Evolutionary conservation across 2,113 vertebrate species (phyloP).

Genomic region (Scalopus aquaticus): DNA sequence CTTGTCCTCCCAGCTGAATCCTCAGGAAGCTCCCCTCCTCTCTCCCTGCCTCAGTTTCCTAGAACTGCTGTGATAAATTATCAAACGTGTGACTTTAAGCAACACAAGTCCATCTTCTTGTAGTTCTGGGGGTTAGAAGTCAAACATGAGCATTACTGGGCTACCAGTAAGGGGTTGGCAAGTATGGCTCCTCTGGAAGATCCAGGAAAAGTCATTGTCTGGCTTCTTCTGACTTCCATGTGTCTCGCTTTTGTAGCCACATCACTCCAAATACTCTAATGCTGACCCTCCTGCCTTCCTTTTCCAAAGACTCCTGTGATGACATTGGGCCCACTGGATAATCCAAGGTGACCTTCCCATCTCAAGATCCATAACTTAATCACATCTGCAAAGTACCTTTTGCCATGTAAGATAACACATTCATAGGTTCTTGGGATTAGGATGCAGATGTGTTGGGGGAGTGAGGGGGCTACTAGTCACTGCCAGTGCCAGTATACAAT

Average conservation of each 20-base stretch:
- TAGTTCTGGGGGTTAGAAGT: background rate
- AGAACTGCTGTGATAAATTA: background rate
- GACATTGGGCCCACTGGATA: background rate
- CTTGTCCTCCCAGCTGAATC: background rate
- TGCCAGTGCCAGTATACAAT: background rate
- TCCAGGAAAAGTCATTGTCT: background rate
- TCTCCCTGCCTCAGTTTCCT: background rate
- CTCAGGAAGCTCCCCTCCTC: background rate
- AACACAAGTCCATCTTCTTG: background rate
- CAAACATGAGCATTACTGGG: background rate
- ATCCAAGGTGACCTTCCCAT: background rate
- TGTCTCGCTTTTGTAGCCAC: too few species aligned
- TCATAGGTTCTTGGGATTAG: background rate
- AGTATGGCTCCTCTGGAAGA: background rate
- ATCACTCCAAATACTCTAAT: background rate
- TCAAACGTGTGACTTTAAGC: background rate
- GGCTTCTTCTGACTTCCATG: background rate
- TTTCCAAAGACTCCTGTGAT: background rate
- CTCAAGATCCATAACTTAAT: constrained; percentile 13
- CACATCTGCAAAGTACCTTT: background rate
- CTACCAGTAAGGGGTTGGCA: background rate
- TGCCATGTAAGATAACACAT: background rate
- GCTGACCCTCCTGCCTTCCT: background rate
- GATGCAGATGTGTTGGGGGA: background rate
- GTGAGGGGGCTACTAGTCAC: background rate